Percentiles rank a stretch among this genome's conserved stretches.
Conservation (phyloP, 2,888 invertebrate genomes). For the Stenolophus ochropezus region DNA sequence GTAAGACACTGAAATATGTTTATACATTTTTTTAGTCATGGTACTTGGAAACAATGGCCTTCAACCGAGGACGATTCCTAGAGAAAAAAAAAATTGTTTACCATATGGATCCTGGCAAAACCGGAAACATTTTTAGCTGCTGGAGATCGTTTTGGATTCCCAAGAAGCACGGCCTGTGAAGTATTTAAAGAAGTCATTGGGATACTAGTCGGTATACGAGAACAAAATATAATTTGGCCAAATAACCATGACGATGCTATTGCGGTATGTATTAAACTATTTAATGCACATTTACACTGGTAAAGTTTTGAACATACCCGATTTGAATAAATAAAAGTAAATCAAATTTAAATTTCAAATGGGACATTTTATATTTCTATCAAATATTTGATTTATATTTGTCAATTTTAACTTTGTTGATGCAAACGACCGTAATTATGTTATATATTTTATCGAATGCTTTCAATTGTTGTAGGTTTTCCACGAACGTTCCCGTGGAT, state of each 20-base stretch:
- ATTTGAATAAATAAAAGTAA: no score
- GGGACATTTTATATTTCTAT: no score
- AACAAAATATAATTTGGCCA: not conserved
- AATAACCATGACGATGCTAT: not conserved
- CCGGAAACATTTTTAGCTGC: slow-evolving; percentile 12
- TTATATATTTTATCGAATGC: not conserved
- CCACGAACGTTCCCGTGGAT: not conserved
- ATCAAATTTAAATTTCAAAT: no score
- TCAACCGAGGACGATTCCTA: not conserved
- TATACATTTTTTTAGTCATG: not conserved
- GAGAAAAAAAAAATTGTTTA: not conserved
- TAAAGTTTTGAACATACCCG: no score
- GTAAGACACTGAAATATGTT: not conserved
- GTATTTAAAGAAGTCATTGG: not conserved
- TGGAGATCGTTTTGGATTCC: not conserved
- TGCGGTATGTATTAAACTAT: not conserved
- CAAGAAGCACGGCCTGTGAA: not conserved
- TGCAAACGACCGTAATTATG: no score
- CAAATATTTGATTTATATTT: no score
- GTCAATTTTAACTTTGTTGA: no score
- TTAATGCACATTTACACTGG: no score
- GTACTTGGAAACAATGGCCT: not conserved
- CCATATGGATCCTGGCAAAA: not conserved
- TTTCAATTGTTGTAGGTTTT: not conserved
- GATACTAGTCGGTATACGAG: not conserved